Conservation (phyloP, 1,140 invertebrate genomes). For the Drosophila ficusphila region DNA sequence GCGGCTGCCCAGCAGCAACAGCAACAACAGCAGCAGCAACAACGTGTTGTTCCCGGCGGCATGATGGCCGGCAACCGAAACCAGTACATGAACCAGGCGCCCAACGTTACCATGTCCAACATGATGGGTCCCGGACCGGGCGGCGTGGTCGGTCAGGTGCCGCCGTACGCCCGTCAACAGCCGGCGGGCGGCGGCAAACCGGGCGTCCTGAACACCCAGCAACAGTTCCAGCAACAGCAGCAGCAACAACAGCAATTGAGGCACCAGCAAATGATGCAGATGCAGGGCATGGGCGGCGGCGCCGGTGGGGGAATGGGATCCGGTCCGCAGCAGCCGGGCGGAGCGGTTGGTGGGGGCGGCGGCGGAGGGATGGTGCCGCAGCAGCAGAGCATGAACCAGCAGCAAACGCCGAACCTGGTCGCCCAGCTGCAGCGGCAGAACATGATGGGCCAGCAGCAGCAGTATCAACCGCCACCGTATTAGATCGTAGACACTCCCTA, state of each 20-base stretch:
- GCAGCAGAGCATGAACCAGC: slow-evolving; percentile 86
- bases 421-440: slow-evolving; percentile 87
- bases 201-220: slow-evolving; percentile 67
- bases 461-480: slow-evolving; percentile 71
- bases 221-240: slow-evolving; percentile 81
- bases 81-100: slow-evolving; percentile 81
- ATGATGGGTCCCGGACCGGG: slow-evolving; percentile 85
- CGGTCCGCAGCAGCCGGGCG: slow-evolving; percentile 48
- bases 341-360: slow-evolving; percentile 53
- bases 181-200: slow-evolving; percentile 76
- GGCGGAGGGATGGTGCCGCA: slow-evolving; percentile 63
- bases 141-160: slow-evolving; percentile 80
- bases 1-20: slow-evolving; percentile 61
- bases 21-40: slow-evolving; percentile 85
- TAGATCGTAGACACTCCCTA: slow-evolving; percentile 43
- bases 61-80: slow-evolving; percentile 83
- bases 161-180: slow-evolving; percentile 84
- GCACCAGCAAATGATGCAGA: slow-evolving; percentile 84
- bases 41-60: slow-evolving; percentile 59
- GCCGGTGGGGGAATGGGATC: slow-evolving; percentile 57
- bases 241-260: slow-evolving; percentile 82
- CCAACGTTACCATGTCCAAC: slow-evolving; percentile 85
- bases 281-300: slow-evolving; percentile 76
- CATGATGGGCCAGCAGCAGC: slow-evolving; percentile 84
- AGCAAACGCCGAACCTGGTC: slow-evolving; percentile 87